Evolutionary conservation across 2,113 vertebrate species (phyloP).

Genomic region (Archilochus colubris): DNA sequence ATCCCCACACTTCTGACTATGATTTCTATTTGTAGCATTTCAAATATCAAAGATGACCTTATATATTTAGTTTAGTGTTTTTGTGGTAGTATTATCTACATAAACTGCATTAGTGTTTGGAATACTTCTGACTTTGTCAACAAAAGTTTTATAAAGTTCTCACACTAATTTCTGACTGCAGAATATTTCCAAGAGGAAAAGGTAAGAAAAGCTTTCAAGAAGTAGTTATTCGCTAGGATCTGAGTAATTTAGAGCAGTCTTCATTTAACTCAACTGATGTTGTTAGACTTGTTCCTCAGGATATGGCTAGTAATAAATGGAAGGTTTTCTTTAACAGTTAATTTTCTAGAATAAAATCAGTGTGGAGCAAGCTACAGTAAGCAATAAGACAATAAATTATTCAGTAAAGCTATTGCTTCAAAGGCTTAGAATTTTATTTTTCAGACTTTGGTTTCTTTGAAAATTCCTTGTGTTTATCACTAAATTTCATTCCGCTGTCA

Average conservation of each 20-base stretch:
- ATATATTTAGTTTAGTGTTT: not conserved
- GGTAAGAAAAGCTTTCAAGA: not conserved
- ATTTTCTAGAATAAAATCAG: not conserved
- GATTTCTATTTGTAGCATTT: not conserved
- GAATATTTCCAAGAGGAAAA: not conserved
- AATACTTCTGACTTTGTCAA: not conserved
- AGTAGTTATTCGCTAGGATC: not conserved
- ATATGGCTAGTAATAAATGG: not conserved
- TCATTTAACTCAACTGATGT: not conserved
- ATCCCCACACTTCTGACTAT: not conserved
- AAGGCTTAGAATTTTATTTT: not conserved
- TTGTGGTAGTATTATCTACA: not conserved
- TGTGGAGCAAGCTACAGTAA: not conserved
- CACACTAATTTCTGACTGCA: not conserved
- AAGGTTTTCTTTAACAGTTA: not conserved
- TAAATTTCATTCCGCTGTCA: not conserved
- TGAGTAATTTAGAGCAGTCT: not conserved
- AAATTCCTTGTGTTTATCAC: not conserved
- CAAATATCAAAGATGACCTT: not conserved
- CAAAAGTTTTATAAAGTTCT: not conserved
- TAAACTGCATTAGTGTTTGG: not conserved
- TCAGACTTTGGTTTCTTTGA: not conserved
- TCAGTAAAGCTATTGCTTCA: not conserved
- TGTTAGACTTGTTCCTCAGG: not conserved
- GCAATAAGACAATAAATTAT: not conserved